Evolutionary conservation across 2,113 vertebrate genomes (phyloP), one percentile per base, ranked within the genome.

Genomic region (Conger conger): DNA sequence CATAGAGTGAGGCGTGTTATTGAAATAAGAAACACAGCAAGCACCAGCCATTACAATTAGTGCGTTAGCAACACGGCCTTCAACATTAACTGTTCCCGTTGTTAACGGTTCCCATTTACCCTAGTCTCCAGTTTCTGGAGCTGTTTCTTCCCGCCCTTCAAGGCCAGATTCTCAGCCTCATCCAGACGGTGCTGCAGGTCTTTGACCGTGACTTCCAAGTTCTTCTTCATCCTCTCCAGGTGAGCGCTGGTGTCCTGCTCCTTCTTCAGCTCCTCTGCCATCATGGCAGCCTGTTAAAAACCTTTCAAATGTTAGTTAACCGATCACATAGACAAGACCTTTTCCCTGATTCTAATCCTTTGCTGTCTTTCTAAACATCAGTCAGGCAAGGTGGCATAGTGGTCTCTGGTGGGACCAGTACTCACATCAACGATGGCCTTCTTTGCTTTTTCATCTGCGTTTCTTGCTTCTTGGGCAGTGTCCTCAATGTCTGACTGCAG

Each of bases 121-220:
- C 3, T 95, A 95, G 89, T 96, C 96, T 96, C 96, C 83, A 97
- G 91, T 42, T 96, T 96, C 90, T 95, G 95, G 37, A 95, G 91
- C 81, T 95, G 94, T 57, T 96, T 95, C 92, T 95, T 96, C 17
- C 95, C 96, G 0, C 95, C 95, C 87, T 95, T 95, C 90, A 96
- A 90, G 13, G 94, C 95, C 88, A 96, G 37, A 86, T 93, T 95
- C 76, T 96, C 96, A 0, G 95, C 95, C 86, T 97, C 94, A 0
- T 97, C 93, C 90, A 97, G 94, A 1, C 92, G 93, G 50, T 89
- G 91, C 89, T 95, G 94, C 78, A 95, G 89, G 86, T 95, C 94
- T 90, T 95, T 95, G 86, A 95, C 93, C 0, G 91, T 94, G 87
- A 93, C 92, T 15, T 95, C 93, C 83, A 94, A 2, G 89, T 94